phyloP scores from a whole-genome alignment of 2,888 invertebrate species.

The Drosophila atripex region DNA sequence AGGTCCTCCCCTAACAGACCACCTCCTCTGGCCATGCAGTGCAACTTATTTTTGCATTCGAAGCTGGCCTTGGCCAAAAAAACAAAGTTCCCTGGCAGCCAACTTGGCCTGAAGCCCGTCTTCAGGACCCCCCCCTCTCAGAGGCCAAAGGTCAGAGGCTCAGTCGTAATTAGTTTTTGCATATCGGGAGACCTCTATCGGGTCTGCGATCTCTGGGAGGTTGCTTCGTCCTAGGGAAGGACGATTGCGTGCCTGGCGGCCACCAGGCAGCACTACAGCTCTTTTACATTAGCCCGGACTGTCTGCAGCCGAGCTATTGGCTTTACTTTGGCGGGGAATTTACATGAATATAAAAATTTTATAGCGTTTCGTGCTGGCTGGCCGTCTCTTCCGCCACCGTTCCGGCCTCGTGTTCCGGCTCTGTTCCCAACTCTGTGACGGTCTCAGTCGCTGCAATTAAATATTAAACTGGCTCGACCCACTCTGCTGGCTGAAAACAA shows the following conservation, averaged over 20 bases:
- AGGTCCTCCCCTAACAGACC: no score
- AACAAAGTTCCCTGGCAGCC: no score
- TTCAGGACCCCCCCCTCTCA: no score
- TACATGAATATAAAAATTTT: slow-evolving; percentile 61
- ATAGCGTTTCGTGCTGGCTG: slow-evolving; percentile 42
- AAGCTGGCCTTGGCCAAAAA: no score
- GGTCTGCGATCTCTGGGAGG: neutral
- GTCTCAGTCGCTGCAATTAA: slow-evolving; percentile 29
- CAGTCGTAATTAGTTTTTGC: slow-evolving; percentile 51
- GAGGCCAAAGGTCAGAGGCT: slow-evolving; percentile 39
- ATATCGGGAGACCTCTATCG: slow-evolving; percentile 41
- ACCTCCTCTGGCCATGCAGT: neutral
- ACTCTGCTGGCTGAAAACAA: neutral
- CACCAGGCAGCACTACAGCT: slow-evolving; percentile 18
- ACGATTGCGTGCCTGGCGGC: slow-evolving; percentile 47
- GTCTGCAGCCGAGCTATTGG: slow-evolving; percentile 1
- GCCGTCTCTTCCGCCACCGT: no score
- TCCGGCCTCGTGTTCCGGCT: slow-evolving; percentile 11
- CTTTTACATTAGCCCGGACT: slow-evolving; percentile 41
- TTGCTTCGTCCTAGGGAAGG: neutral
- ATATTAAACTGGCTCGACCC: slow-evolving; percentile 5
- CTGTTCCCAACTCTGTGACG: slow-evolving; percentile 36
- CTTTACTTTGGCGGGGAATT: slow-evolving; percentile 40
- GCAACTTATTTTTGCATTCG: slow-evolving; percentile 5
- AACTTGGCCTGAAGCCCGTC: slow-evolving; percentile 15